Conservation (phyloP, 2,888 invertebrate species). For the Corbicula japonica region DNA sequence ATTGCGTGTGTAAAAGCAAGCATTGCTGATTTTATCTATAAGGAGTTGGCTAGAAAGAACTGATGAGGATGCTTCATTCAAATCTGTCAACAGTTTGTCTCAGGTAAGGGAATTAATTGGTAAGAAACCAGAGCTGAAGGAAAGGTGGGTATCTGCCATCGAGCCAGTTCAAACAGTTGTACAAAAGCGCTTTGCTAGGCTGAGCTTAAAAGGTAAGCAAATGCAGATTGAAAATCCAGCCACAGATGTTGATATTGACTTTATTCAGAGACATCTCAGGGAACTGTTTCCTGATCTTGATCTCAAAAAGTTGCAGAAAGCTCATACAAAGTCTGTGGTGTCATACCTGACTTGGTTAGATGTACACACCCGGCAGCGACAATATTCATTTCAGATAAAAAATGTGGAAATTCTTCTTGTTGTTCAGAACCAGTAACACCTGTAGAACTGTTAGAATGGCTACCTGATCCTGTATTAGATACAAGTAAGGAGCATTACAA, state of each 20-base stretch:
- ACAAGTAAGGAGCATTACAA: slow-evolving; percentile 35
- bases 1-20: slow-evolving; percentile 25
- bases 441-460: slow-evolving; percentile 26
- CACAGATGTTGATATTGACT: slow-evolving; percentile 30
- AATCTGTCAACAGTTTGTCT: slow-evolving; percentile 15
- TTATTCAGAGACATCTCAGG: slow-evolving; percentile 38
- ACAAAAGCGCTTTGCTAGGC: slow-evolving; percentile 21
- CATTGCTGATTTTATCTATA: slow-evolving; percentile 29
- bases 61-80: slow-evolving; percentile 23
- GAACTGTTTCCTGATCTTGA: slow-evolving; percentile 46
- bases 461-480: slow-evolving; percentile 52
- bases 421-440: slow-evolving; percentile 22
- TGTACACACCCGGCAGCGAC: slow-evolving; percentile 8
- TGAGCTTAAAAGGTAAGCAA: slow-evolving; percentile 41
- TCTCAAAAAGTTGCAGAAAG: slow-evolving; percentile 32
- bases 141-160: slow-evolving; percentile 7
- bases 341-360: slow-evolving; percentile 35
- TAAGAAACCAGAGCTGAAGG: slow-evolving; percentile 29
- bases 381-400: slow-evolving; percentile 36
- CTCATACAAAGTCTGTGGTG: slow-evolving; percentile 31
- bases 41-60: slow-evolving; percentile 34
- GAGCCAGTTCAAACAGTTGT: slow-evolving; percentile 25
- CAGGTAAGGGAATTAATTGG: slow-evolving; percentile 1
- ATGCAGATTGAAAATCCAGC: slow-evolving; percentile 28
- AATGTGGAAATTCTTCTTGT: slow-evolving; percentile 30